Evolutionary conservation across 2,888 invertebrate genomes (phyloP), one percentile per base, ranked within the genome.

Genomic region (Phortica okadai): DNA sequence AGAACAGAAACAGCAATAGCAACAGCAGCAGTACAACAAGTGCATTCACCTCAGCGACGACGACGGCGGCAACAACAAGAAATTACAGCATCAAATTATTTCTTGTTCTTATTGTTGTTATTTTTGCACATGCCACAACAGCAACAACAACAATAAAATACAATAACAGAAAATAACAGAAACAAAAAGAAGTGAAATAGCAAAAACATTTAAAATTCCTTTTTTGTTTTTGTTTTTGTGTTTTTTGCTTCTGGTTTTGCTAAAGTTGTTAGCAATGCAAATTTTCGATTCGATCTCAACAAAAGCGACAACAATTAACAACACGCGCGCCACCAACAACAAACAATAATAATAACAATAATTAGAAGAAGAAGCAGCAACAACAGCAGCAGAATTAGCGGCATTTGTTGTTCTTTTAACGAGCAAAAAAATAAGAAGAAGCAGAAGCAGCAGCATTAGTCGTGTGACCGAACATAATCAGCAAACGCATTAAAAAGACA

Each of bases 41-140:
- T 67, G 44, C 67, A 67, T 67, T 67, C 67, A 67, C 67, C 67
- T 67, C 67, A 21, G 7, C n/a, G 14, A 66, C 11, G 11, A n/a
- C 42, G 41, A 11, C 10, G 6, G 16, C 66, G 14, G 6, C 33
- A 6, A 44, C 11, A 10, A 67, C 4, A 7, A 44, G 3, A 44
- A 8, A 67, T 67, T 67, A 67, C 67, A 67, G 67, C 44, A 67
- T 50, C 56, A 14, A 56, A 75, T 16, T 50, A 67, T n/a, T 54
- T 41, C 56, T 14, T 67, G 59, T 59, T 54, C 2, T 10, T 54
- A 5, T 54, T 54, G n/a, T 59, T 59, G 21, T 59, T 11, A 59
- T 50, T 56, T 67, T 70, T 45, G 58, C 58, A 69, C 11, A 56
- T 21, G 58, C 56, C 80, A 80, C 74, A 77, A 21, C 79, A 78